Percentiles rank a stretch among this genome's conserved stretches.
Evolutionary conservation across 2,797 vertebrate genomes (phyloP).

Genomic region (Leptodactylus fallax): DNA sequence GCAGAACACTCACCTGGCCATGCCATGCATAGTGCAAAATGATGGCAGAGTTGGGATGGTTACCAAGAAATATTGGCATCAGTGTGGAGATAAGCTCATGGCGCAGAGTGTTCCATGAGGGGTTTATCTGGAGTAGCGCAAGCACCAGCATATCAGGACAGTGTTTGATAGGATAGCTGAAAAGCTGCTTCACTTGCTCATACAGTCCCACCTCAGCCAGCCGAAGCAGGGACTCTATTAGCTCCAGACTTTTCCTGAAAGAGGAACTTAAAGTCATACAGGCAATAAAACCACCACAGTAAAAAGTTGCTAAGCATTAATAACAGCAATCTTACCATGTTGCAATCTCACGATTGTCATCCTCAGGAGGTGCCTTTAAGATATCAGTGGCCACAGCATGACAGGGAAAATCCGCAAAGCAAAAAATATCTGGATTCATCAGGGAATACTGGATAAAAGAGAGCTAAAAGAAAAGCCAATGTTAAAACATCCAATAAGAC

Average conservation of each 20-base stretch:
- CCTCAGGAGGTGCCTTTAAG: slow-evolving; percentile 97
- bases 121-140: slow-evolving; percentile 96
- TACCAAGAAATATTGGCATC: slow-evolving; percentile 98
- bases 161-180: slow-evolving; percentile 98
- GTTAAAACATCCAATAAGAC: neutral
- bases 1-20: slow-evolving; percentile 86
- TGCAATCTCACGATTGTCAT: slow-evolving; percentile 98
- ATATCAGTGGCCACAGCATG: slow-evolving; percentile 97
- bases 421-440: slow-evolving; percentile 97
- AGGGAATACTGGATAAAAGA: slow-evolving; percentile 99
- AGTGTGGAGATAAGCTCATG: slow-evolving; percentile 98
- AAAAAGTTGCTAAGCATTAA: too few relatives aligned
- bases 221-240: slow-evolving; percentile 94
- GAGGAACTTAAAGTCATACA: neutral
- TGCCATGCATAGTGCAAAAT: slow-evolving; percentile 99
- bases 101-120: slow-evolving; percentile 96
- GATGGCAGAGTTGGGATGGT: slow-evolving; percentile 99
- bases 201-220: slow-evolving; percentile 97
- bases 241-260: slow-evolving; percentile 96
- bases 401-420: slow-evolving; percentile 97
- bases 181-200: slow-evolving; percentile 98
- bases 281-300: too few relatives aligned
- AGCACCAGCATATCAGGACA: slow-evolving; percentile 98
- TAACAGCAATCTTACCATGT: slow-evolving; percentile 83
- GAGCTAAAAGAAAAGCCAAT: slow-evolving; percentile 76